Evolutionary conservation across 2,888 invertebrate species (phyloP).

Genomic region (Drosophila helvetica): DNA sequence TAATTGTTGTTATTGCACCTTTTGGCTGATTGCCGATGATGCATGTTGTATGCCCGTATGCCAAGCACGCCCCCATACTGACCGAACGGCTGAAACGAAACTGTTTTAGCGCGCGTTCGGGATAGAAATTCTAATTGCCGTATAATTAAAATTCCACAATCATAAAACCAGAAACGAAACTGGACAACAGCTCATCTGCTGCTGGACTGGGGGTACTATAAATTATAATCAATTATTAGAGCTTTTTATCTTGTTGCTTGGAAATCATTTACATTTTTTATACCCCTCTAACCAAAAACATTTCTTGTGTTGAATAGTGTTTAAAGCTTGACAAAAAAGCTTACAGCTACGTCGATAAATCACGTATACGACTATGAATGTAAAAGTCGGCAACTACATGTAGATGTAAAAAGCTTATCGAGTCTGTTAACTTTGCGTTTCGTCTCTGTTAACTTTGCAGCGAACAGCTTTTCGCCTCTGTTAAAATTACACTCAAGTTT

Average conservation of each 20-base stretch:
- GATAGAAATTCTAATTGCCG: constrained; percentile 54
- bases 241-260: not conserved
- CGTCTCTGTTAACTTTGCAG: not conserved
- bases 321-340: constrained; percentile 21
- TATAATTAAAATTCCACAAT: constrained; percentile 37
- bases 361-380: not conserved
- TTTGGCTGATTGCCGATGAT: constrained; percentile 22
- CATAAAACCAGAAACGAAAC: constrained; percentile 7
- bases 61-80: constrained; percentile 36
- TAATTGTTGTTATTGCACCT: constrained; percentile 47
- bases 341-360: not conserved
- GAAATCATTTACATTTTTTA: no score
- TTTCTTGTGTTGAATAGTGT: constrained; percentile 3
- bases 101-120: constrained; percentile 39
- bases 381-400: not conserved
- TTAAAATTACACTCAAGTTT: constrained; percentile 2
- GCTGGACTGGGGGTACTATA: not conserved
- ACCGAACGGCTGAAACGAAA: constrained; percentile 2
- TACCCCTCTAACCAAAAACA: not conserved
- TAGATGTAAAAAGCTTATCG: not conserved
- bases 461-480: not conserved
- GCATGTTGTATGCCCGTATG: constrained; percentile 21
- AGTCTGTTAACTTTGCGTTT: not conserved
- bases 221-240: not conserved
- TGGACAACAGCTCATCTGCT: constrained; percentile 6